Conservation (phyloP, 2,888 invertebrate genomes). For the Notodonta ziczac region DNA sequence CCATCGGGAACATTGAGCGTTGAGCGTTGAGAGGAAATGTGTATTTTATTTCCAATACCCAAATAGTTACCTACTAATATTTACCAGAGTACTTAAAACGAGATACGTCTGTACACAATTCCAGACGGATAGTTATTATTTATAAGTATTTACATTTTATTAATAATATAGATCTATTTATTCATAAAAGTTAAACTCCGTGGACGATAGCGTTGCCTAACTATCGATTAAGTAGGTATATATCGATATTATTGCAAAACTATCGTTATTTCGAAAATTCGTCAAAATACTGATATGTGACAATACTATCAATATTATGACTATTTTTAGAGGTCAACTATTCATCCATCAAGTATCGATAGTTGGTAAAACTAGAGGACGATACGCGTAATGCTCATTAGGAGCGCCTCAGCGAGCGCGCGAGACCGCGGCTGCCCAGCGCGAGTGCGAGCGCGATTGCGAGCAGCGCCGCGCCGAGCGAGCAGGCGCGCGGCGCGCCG, state of each 20-base stretch:
- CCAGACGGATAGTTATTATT: slow-evolving; percentile 6
- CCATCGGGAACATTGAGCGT: too few relatives aligned
- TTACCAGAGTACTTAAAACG: neutral
- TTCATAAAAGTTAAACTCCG: too few relatives aligned
- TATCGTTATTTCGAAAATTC: too few relatives aligned
- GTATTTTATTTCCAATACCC: slow-evolving; percentile 8
- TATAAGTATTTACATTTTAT: neutral
- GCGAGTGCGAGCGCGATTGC: slow-evolving; percentile 12
- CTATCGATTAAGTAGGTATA: too few relatives aligned
- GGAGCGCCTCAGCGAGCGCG: slow-evolving; percentile 1
- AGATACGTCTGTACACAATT: neutral
- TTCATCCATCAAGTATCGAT: neutral
- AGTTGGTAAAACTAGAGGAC: neutral
- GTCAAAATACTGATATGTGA: too few relatives aligned
- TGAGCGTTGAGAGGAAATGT: too few relatives aligned
- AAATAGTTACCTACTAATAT: neutral
- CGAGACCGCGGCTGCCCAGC: slow-evolving; percentile 1
- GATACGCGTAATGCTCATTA: neutral
- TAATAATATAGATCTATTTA: neutral
- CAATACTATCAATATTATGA: too few relatives aligned
- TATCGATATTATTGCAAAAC: too few relatives aligned
- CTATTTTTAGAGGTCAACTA: too few relatives aligned
- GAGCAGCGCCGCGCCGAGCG: slow-evolving; percentile 13
- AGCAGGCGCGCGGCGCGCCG: slow-evolving; percentile 18
- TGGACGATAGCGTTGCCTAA: too few relatives aligned